Percentiles rank a stretch among this genome's conserved stretches.
These are phyloP conservation scores for Diplazon laetatorius DNA, from an alignment of 2,888 invertebrate species.

Conservation along the genomic window DNA sequence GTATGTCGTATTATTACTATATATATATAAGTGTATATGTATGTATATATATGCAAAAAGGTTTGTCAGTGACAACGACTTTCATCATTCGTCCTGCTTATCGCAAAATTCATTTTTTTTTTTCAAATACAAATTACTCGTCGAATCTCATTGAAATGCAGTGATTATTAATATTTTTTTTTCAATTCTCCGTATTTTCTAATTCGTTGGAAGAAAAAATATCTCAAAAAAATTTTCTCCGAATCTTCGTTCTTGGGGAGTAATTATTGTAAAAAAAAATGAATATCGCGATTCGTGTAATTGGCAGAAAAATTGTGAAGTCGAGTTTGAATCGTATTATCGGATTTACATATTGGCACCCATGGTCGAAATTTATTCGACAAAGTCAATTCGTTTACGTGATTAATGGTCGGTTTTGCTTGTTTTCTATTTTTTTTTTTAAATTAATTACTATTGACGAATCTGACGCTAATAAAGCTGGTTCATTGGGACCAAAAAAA, in stretches of 20 bases:
- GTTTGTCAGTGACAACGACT: slow-evolving; percentile 54
- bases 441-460: slow-evolving; percentile 22
- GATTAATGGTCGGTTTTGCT: slow-evolving; percentile 19
- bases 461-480: slow-evolving; percentile 18
- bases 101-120: no score
- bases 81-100: background rate
- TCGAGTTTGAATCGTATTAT: slow-evolving; percentile 3
- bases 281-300: slow-evolving; percentile 11
- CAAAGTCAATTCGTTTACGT: slow-evolving; percentile 10
- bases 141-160: background rate
- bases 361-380: slow-evolving; percentile 9
- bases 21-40: no score
- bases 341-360: slow-evolving; percentile 32
- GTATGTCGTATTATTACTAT: no score
- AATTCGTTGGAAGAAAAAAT: no score
- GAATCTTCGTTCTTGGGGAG: background rate
- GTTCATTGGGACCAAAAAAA: slow-evolving; percentile 33
- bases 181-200: no score
- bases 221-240: background rate
- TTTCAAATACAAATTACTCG: no score
- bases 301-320: slow-evolving; percentile 15
- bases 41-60: slow-evolving; percentile 46
- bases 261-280: slow-evolving; percentile 10
- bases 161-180: background rate
- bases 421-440: slow-evolving; percentile 2